These are phyloP conservation scores for Leptinotarsa lineolata DNA, from an alignment of 1,140 invertebrate species.

Conservation along the genomic window DNA sequence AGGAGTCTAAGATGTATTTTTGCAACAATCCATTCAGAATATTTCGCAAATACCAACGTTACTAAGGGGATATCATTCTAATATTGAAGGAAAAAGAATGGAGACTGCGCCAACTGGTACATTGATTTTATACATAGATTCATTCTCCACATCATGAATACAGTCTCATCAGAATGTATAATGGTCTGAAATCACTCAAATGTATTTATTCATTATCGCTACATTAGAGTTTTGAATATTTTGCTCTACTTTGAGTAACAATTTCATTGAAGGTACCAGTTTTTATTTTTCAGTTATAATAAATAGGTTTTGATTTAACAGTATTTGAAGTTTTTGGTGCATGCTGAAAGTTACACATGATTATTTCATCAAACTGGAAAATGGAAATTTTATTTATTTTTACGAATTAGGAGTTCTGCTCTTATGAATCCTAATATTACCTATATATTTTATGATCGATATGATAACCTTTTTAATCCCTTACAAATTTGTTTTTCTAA, in stretches of 20 bases:
- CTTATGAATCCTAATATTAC: not conserved
- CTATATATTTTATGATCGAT: not conserved
- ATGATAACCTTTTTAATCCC: not conserved
- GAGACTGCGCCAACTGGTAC: slow-evolving; percentile 19
- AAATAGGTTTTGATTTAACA: not conserved
- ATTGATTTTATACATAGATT: slow-evolving; percentile 21
- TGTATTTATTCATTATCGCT: not conserved
- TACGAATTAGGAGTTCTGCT: not conserved
- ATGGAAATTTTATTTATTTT: too few species aligned
- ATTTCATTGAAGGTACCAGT: not conserved
- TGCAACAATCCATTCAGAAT: too few species aligned
- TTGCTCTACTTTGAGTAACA: too few species aligned
- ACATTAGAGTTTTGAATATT: not conserved
- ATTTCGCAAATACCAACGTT: too few species aligned
- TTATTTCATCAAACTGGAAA: not conserved
- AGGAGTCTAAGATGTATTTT: too few species aligned
- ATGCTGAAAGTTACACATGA: not conserved
- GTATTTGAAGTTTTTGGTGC: not conserved
- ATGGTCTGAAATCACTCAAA: not conserved
- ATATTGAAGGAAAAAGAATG: not conserved
- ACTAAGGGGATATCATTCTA: too few species aligned
- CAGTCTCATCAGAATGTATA: too few species aligned
- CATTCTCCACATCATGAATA: not conserved
- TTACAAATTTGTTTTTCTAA: not conserved
- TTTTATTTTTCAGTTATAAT: not conserved